A percentile compares a stretch with the other conserved stretches of the same genome.
Evolutionary conservation across 2,113 vertebrate genomes (phyloP).

Genomic region (Octodon degus): DNA sequence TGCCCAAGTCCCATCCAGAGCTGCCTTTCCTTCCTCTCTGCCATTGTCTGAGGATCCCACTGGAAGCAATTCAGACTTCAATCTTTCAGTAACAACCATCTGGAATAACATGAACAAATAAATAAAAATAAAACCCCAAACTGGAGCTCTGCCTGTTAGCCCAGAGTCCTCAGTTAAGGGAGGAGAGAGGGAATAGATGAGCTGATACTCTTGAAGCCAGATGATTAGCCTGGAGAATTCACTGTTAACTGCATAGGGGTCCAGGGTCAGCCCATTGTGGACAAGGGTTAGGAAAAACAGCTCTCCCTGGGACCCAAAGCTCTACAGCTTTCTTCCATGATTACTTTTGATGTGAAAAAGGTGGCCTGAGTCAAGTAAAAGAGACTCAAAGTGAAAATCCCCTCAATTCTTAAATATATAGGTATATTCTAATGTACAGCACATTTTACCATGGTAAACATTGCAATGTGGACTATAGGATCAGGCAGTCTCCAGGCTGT

Average conservation of each 20-base stretch:
- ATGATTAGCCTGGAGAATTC: constrained; percentile 6
- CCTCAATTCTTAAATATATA: constrained; percentile 78
- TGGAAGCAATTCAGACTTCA: constrained; percentile 71
- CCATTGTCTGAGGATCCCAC: constrained; percentile 61
- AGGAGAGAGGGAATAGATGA: neutral
- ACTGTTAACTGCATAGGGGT: neutral
- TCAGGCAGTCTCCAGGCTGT: constrained; percentile 62
- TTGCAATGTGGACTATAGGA: constrained; percentile 61
- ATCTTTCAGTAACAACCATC: constrained; percentile 41
- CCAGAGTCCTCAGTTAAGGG: neutral
- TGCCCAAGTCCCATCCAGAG: neutral
- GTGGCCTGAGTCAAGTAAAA: constrained; percentile 59
- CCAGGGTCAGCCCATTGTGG: neutral
- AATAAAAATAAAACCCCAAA: constrained; percentile 66
- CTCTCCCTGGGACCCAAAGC: neutral
- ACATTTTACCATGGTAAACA: constrained; percentile 71
- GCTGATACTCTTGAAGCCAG: neutral
- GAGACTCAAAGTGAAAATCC: constrained; percentile 71
- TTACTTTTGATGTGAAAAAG: constrained; percentile 54
- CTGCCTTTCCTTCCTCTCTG: constrained; percentile 4
- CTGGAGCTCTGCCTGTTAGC: constrained; percentile 28
- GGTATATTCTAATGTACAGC: constrained; percentile 72
- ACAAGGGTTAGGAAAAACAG: neutral
- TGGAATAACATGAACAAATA: constrained; percentile 69
- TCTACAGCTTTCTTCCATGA: neutral